A percentile compares a stretch with the other conserved stretches of the same genome.
Conservation (phyloP, 37 sponge, comb jelly and placozoan genomes). For the Halichondria panicea region DNA sequence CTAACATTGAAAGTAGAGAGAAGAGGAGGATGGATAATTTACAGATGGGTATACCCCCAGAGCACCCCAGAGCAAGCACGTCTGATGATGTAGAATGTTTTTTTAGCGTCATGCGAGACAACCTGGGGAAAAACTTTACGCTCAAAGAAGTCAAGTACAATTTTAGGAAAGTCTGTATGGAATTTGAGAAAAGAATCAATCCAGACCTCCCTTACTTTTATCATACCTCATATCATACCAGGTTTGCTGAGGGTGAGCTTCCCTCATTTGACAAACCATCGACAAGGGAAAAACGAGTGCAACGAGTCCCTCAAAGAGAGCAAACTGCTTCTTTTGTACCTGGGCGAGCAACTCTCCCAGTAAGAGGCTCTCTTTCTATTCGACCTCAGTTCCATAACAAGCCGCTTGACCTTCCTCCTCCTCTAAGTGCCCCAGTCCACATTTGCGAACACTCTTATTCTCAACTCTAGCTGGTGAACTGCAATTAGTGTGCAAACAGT, state of each 20-base stretch:
- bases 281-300: neutral
- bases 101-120: conserved; percentile 22
- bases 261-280: conserved; percentile 4
- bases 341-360: conserved; percentile 17
- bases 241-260: conserved; percentile 14
- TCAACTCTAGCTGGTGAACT: neutral
- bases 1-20: conserved; percentile 39
- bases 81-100: conserved; percentile 51
- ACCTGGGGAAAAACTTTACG: conserved; percentile 19
- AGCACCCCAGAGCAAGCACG: conserved; percentile 37
- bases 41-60: neutral
- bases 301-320: conserved; percentile 1
- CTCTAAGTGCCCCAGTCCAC: conserved; percentile 1
- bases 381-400: conserved; percentile 14
- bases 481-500: neutral
- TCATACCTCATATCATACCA: conserved; percentile 29
- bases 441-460: conserved; percentile 10
- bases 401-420: conserved; percentile 15
- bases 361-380: neutral
- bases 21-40: neutral
- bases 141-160: conserved; percentile 9
- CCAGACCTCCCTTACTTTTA: conserved; percentile 25
- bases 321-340: conserved; percentile 27
- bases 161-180: conserved; percentile 1
- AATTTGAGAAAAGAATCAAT: conserved; percentile 19